Conservation (phyloP, 2,888 invertebrate species). For the Gasteruption jaculator region DNA sequence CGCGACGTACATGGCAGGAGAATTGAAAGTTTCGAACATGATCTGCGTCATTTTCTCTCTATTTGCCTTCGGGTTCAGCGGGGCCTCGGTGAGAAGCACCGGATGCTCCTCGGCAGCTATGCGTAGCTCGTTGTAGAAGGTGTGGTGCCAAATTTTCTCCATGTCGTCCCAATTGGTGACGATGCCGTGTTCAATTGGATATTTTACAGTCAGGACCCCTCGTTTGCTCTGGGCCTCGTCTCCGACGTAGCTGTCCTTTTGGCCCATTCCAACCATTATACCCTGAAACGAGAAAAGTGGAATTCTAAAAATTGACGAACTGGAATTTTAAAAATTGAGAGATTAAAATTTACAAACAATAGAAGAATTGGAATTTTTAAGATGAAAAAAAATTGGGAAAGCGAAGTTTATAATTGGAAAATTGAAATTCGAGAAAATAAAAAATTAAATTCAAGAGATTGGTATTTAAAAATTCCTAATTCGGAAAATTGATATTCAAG, state of each 20-base stretch:
- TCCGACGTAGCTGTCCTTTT: conserved; percentile 56
- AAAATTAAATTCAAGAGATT: too few relatives aligned
- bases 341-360: too few relatives aligned
- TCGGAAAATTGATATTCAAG: too few relatives aligned
- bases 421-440: too few relatives aligned
- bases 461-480: too few relatives aligned
- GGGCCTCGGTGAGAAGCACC: conserved; percentile 75
- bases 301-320: neutral
- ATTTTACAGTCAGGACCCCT: conserved; percentile 59
- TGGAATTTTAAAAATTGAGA: neutral
- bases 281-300: conserved; percentile 29
- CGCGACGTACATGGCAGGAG: conserved; percentile 54
- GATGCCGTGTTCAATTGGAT: conserved; percentile 75
- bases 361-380: too few relatives aligned
- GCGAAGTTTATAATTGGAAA: too few relatives aligned
- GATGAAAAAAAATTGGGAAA: too few relatives aligned
- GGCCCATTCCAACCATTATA: conserved; percentile 48
- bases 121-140: conserved; percentile 76
- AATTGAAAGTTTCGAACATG: conserved; percentile 61
- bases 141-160: conserved; percentile 86
- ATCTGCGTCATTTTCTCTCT: conserved; percentile 75
- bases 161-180: conserved; percentile 83
- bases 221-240: conserved; percentile 59
- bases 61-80: conserved; percentile 75
- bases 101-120: conserved; percentile 79